Evolutionary conservation across 2,113 vertebrate genomes (phyloP).

Genomic region (Anolis carolinensis): DNA sequence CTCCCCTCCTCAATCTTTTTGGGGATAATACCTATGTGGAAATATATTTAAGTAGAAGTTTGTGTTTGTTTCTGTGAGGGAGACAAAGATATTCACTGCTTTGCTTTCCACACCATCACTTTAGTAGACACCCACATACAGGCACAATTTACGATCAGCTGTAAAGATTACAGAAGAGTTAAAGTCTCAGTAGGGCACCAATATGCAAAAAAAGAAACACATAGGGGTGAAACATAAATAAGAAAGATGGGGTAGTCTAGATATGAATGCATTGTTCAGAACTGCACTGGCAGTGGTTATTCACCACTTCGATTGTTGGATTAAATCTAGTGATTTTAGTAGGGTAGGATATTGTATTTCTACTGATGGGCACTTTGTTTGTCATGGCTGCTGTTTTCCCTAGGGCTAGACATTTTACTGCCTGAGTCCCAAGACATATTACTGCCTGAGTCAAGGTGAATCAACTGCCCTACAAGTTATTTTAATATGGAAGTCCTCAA

Average conservation of each 20-base stretch:
- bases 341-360: background rate
- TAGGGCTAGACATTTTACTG: background rate
- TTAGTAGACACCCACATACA: conserved; percentile 10
- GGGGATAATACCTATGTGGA: background rate
- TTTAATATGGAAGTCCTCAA: background rate
- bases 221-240: background rate
- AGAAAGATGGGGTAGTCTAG: background rate
- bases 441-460: background rate
- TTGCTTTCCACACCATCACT: conserved; percentile 33
- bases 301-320: background rate
- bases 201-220: conserved; percentile 15
- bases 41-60: background rate
- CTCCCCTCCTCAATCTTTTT: background rate
- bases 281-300: background rate
- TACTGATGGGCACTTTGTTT: background rate
- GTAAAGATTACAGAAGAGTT: conserved; percentile 44
- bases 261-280: background rate
- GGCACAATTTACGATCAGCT: conserved; percentile 25
- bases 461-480: background rate
- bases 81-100: conserved; percentile 8
- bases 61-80: background rate
- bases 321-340: background rate
- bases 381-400: background rate
- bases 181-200: conserved; percentile 39
- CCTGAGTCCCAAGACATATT: background rate